Evolutionary conservation across 2,797 vertebrate species (phyloP).

Genomic region (Eutrigla gurnardus): DNA sequence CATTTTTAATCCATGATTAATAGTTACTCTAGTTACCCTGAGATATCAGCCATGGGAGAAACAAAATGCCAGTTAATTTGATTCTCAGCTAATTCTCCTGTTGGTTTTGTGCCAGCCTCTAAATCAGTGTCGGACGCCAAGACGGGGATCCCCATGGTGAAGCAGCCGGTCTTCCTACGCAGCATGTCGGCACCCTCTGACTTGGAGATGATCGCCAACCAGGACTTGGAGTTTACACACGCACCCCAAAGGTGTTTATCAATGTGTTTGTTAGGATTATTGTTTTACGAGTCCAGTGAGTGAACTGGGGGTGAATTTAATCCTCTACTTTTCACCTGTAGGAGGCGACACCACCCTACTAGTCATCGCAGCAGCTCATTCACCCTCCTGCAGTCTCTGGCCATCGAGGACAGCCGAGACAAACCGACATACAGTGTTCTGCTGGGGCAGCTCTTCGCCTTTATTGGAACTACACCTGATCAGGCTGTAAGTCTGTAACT

Average conservation of each 20-base stretch:
- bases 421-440: constrained; percentile 97
- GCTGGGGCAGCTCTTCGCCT: constrained; percentile 97
- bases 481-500: constrained; percentile 88
- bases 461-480: constrained; percentile 97
- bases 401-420: constrained; percentile 93
- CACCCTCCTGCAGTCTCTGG: constrained; percentile 94
- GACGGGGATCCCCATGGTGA: constrained; percentile 89
- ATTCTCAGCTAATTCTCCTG: background rate
- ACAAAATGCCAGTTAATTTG: constrained; percentile 1
- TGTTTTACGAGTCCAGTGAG: background rate
- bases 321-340: constrained; percentile 53
- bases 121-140: constrained; percentile 96
- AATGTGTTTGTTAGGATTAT: background rate
- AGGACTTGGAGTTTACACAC: constrained; percentile 95
- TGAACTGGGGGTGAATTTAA: background rate
- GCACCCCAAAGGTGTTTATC: constrained; percentile 87
- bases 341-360: constrained; percentile 93
- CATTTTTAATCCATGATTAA: background rate
- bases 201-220: constrained; percentile 98
- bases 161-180: constrained; percentile 96
- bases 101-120: constrained; percentile 84
- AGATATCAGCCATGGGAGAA: background rate
- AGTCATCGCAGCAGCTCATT: constrained; percentile 98
- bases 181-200: constrained; percentile 99
- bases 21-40: background rate